These are phyloP conservation scores for Leptobrachium leishanense DNA, from an alignment of 2,113 vertebrate genomes.

Conservation along the genomic window DNA sequence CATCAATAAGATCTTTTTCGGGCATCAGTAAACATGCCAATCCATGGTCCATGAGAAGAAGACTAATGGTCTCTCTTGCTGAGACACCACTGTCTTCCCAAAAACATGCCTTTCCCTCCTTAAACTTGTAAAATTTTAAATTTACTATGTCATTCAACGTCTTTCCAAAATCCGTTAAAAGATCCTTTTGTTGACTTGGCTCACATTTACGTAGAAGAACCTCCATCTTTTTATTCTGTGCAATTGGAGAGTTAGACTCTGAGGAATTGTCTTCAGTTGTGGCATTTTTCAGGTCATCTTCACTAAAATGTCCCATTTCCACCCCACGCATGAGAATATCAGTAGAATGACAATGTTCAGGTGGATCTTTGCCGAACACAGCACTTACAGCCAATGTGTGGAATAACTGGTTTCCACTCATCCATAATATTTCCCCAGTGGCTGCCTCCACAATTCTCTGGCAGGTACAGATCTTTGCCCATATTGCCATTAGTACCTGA, in stretches of 20 bases:
- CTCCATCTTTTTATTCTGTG: constrained; percentile 16
- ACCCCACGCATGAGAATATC: no score
- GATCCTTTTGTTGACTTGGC: constrained; percentile 39
- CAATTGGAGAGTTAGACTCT: no score
- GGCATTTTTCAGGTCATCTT: no score
- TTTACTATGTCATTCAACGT: constrained; percentile 18
- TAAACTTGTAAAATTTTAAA: constrained; percentile 41
- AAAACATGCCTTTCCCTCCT: constrained; percentile 36
- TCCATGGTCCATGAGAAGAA: constrained; percentile 49
- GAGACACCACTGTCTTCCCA: not conserved
- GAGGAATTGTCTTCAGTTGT: not conserved
- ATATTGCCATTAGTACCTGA: no score
- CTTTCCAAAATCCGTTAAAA: constrained; percentile 38
- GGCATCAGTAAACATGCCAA: constrained; percentile 43
- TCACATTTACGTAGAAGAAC: constrained; percentile 40
- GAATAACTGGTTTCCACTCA: no score
- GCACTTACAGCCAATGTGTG: no score
- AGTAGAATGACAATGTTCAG: no score
- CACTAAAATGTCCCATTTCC: no score
- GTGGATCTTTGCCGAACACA: no score
- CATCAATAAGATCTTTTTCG: constrained; percentile 49
- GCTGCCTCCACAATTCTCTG: no score
- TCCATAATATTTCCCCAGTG: no score
- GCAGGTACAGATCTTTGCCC: no score
- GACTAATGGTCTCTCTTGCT: constrained; percentile 33